Conservation (phyloP, 1,140 invertebrate genomes). For the Drosophila watanabei region DNA sequence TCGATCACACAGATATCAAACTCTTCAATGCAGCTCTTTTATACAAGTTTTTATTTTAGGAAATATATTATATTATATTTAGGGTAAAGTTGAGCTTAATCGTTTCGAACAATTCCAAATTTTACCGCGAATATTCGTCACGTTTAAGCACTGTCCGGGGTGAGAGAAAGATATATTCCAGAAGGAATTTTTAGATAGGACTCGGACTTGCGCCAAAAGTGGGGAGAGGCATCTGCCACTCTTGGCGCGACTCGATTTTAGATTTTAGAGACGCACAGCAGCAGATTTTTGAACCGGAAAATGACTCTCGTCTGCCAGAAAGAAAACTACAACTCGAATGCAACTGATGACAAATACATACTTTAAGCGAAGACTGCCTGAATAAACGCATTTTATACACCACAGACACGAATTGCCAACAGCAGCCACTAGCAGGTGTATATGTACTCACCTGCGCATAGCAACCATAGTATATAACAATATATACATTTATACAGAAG, state of each 20-base stretch:
- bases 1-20: slow-evolving; percentile 35
- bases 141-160: not conserved
- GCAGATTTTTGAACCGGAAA: slow-evolving; percentile 34
- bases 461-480: slow-evolving; percentile 38
- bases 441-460: slow-evolving; percentile 53
- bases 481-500: slow-evolving; percentile 24
- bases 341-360: slow-evolving; percentile 79
- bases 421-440: slow-evolving; percentile 29
- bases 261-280: slow-evolving; percentile 50
- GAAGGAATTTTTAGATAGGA: slow-evolving; percentile 36
- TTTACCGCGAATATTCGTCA: slow-evolving; percentile 7
- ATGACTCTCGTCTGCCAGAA: slow-evolving; percentile 29
- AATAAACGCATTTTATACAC: slow-evolving; percentile 73
- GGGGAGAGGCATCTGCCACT: slow-evolving; percentile 28
- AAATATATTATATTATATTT: slow-evolving; percentile 34
- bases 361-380: slow-evolving; percentile 71
- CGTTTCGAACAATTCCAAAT: slow-evolving; percentile 1
- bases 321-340: slow-evolving; percentile 71
- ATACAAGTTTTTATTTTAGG: slow-evolving; percentile 52
- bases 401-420: slow-evolving; percentile 56
- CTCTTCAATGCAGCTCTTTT: slow-evolving; percentile 58
- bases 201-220: slow-evolving; percentile 60
- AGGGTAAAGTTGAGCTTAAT: slow-evolving; percentile 33
- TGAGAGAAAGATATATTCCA: slow-evolving; percentile 34
- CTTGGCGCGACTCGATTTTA: slow-evolving; percentile 46